phyloP scores from a whole-genome alignment of 2,113 vertebrate genomes.

The Aptenodytes patagonicus region DNA sequence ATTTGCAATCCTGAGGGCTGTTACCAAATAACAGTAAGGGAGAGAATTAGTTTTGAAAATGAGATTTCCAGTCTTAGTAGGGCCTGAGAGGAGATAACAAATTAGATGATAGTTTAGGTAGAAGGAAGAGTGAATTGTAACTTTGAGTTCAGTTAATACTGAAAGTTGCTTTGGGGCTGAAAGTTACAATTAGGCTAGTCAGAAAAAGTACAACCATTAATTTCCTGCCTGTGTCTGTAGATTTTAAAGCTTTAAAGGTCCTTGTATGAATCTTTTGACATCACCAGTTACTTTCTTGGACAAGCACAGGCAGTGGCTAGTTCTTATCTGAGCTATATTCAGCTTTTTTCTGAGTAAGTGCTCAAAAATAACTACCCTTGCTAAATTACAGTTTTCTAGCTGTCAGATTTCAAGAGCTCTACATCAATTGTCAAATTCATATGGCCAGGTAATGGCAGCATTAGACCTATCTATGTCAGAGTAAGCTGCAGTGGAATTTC shows the following conservation, averaged over 20 bases:
- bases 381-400: slow-evolving; percentile 34
- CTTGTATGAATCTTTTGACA: neutral
- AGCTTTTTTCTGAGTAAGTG: slow-evolving; percentile 40
- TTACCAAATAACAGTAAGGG: neutral
- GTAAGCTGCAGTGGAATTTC: neutral
- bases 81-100: neutral
- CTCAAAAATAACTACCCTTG: slow-evolving; percentile 58
- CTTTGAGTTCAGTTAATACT: slow-evolving; percentile 8
- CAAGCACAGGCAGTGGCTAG: slow-evolving; percentile 33
- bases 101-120: neutral
- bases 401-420: slow-evolving; percentile 3
- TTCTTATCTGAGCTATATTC: slow-evolving; percentile 55
- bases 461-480: neutral
- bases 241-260: slow-evolving; percentile 36
- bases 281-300: slow-evolving; percentile 43
- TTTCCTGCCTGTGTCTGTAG: slow-evolving; percentile 33
- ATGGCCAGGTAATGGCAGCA: neutral
- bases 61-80: neutral
- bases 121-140: neutral
- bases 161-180: neutral
- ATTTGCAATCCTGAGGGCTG: neutral
- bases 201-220: slow-evolving; percentile 14
- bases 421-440: neutral
- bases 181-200: slow-evolving; percentile 31
- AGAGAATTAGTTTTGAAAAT: neutral